A percentile compares a stretch with the other conserved stretches of the same genome.
Evolutionary conservation across 2,888 invertebrate genomes (phyloP).

Genomic region (Drosophila niveifrons): DNA sequence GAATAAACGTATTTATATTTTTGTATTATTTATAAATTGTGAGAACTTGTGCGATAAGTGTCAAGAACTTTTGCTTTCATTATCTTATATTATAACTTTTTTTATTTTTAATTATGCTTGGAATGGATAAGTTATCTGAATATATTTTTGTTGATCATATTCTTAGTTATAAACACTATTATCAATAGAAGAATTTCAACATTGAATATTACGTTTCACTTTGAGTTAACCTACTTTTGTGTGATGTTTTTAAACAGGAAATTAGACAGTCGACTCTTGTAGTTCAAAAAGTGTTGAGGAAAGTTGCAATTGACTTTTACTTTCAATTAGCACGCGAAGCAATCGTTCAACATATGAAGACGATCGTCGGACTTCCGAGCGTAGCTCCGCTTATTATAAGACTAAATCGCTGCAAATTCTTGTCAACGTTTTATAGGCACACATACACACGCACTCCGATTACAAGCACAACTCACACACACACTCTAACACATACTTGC

Average conservation of each 20-base stretch:
- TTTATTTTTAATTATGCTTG: neutral
- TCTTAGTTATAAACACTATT: neutral
- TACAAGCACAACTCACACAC: constrained; percentile 1
- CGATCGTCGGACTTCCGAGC: constrained; percentile 46
- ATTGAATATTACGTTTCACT: neutral
- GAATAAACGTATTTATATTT: neutral
- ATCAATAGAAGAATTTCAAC: neutral
- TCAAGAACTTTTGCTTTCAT: neutral
- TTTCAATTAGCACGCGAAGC: constrained; percentile 5
- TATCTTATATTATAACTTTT: neutral
- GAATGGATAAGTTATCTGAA: neutral
- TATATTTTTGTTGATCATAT: constrained; percentile 1
- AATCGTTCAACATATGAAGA: neutral
- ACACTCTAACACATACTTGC: constrained; percentile 18
- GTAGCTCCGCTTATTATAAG: constrained; percentile 60
- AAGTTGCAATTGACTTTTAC: constrained; percentile 3
- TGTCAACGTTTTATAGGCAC: constrained; percentile 69
- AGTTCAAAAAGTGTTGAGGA: neutral
- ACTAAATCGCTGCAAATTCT: constrained; percentile 72
- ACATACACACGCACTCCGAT: constrained; percentile 38
- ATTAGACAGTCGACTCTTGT: neutral
- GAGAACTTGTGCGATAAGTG: neutral
- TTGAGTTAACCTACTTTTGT: constrained; percentile 3
- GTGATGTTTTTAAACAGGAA: constrained; percentile 9
- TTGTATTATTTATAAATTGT: neutral